phyloP scores from a whole-genome alignment of 2,888 invertebrate species.

The Hipparchia semele region DNA sequence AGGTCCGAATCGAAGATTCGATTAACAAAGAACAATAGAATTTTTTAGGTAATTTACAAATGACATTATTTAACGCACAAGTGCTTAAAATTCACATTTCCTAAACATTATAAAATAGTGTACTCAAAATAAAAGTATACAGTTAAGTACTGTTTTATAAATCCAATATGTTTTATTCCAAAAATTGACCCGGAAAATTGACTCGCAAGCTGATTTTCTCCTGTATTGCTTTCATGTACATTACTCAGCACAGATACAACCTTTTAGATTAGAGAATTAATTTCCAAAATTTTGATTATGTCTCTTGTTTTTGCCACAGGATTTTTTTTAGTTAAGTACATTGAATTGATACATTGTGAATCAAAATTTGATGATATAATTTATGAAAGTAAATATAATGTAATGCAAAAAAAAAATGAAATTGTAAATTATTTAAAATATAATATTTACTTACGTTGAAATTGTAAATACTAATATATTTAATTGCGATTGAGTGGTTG shows the following conservation, averaged over 20 bases:
- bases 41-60: conserved; percentile 7
- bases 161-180: neutral
- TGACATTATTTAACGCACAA: conserved; percentile 36
- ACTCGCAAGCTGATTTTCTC: too few species aligned
- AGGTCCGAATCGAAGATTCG: too few species aligned
- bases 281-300: too few species aligned
- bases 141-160: neutral
- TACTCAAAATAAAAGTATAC: conserved; percentile 1
- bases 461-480: neutral
- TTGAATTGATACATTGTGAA: neutral
- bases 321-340: too few species aligned
- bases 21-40: too few species aligned
- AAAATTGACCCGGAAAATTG: too few species aligned
- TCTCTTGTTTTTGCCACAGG: too few species aligned
- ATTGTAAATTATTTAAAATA: neutral
- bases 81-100: conserved; percentile 13
- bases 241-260: too few species aligned
- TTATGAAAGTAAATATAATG: neutral
- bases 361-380: neutral
- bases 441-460: neutral
- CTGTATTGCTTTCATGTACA: too few species aligned
- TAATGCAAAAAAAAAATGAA: neutral
- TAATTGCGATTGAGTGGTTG: neutral
- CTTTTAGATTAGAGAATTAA: too few species aligned
- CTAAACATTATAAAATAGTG: conserved; percentile 1